Conservation (phyloP, 2,888 invertebrate genomes). For the Panopea generosa region DNA sequence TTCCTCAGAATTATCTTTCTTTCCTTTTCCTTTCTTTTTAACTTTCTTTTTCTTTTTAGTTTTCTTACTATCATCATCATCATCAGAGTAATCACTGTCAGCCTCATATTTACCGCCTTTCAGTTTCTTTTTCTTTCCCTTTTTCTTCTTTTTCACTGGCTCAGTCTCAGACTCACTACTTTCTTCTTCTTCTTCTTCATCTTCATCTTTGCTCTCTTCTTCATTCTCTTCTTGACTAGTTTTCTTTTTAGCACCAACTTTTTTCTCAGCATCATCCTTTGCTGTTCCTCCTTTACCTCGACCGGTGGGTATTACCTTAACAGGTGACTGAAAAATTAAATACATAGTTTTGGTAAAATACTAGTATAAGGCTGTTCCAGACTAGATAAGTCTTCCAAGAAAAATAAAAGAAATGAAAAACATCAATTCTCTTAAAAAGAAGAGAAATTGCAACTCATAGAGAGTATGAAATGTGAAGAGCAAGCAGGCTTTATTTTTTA, state of each 20-base stretch:
- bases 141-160: slow-evolving; percentile 31
- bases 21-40: slow-evolving; percentile 35
- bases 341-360: too few species aligned
- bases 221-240: slow-evolving; percentile 44
- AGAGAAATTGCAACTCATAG: too few species aligned
- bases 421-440: too few species aligned
- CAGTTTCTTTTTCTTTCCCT: slow-evolving; percentile 39
- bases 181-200: slow-evolving; percentile 49
- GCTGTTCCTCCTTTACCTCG: background rate
- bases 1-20: slow-evolving; percentile 35
- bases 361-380: too few species aligned
- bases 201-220: slow-evolving; percentile 42
- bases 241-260: slow-evolving; percentile 22
- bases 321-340: background rate
- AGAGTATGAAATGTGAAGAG: too few species aligned
- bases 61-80: slow-evolving; percentile 44
- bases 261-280: slow-evolving; percentile 38
- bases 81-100: slow-evolving; percentile 48
- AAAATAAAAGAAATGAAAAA: too few species aligned
- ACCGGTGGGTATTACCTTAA: slow-evolving; percentile 4
- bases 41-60: slow-evolving; percentile 26
- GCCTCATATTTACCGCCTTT: slow-evolving; percentile 53
- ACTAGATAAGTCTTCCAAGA: too few species aligned
- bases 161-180: slow-evolving; percentile 34
- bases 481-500: too few species aligned